Percentiles rank a stretch among this genome's conserved stretches.
Evolutionary conservation across 2,113 vertebrate species (phyloP).

Genomic region (Esox niger): DNA sequence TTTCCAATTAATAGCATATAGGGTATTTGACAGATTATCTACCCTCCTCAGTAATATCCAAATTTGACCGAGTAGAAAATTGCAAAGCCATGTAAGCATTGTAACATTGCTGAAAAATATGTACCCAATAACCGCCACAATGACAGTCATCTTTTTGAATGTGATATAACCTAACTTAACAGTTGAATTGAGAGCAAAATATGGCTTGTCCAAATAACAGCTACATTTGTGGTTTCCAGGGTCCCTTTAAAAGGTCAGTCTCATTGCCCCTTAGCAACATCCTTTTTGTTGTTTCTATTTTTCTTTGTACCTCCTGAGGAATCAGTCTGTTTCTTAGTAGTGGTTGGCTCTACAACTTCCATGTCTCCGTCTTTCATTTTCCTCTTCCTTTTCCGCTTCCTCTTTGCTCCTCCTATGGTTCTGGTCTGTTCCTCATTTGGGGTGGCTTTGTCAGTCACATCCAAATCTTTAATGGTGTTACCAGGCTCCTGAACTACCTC

Average conservation of each 20-base stretch:
- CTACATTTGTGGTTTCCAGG: background rate
- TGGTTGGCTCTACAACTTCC: background rate
- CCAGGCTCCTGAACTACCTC: conserved; percentile 3
- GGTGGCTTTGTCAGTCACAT: conserved; percentile 9
- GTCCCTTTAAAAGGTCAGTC: background rate
- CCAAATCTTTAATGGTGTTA: background rate
- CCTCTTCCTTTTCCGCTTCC: conserved; percentile 22
- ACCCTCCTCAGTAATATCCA: too few relatives aligned
- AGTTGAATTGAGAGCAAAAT: background rate
- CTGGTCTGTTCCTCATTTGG: background rate
- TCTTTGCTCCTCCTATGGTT: conserved; percentile 19
- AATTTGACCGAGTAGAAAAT: background rate
- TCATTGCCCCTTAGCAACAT: conserved; percentile 21
- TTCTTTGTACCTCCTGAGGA: conserved; percentile 27
- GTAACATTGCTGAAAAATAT: background rate
- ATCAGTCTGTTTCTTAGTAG: background rate
- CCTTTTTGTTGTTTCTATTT: conserved; percentile 35
- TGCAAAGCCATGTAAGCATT: too few relatives aligned
- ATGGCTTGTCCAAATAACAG: background rate
- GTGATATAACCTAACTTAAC: too few relatives aligned
- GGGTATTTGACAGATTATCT: too few relatives aligned
- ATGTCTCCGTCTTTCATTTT: conserved; percentile 14
- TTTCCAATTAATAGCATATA: too few relatives aligned
- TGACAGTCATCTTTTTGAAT: background rate
- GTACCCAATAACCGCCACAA: background rate